Base-by-base conservation (phyloP, 1,140 invertebrate species). In the Ceratoteleas bidentatus region DNA sequence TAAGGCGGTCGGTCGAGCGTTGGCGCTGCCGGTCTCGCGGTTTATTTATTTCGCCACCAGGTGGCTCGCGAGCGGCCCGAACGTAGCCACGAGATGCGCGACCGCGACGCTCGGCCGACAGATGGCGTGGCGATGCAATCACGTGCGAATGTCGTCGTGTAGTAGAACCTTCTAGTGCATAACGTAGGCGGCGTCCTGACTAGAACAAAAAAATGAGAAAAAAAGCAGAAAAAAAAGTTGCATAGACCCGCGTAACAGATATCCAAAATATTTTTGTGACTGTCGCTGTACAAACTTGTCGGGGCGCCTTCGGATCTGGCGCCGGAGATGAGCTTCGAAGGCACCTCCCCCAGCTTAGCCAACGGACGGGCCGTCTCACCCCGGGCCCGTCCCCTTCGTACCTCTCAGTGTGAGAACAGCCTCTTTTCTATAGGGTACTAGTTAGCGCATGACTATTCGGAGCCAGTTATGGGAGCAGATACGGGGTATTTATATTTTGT, bases 181-280 rank as follows among this genome's bases (percentile, higher is more conserved):
- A 74, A 58, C 47, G 72, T 81, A 81, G 72, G 32, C 78, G 66
- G 49, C 64, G 74, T 80, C 58, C 57, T 80, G 61, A 70, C 58
- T 38, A 62, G 66, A 74, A 72, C 64, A 61, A 11, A 53, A 69
- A 76, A 80, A 65, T 65, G 75, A 64, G 52, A 69, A 77, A 81
- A 49, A 32, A 77, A 60, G 61, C 5, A 36, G 2, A 11, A 79
- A 58, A 52, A 70, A 70, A 70, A 40, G n/a, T n/a, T n/a, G n/a
- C n/a, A 45, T 36, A 74, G 24, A 74, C 61, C 64, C 72, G 72
- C 58, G 68, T 78, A 78, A 66, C 50, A 77, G 69, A 83, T 73
- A 78, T 69, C 73, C 83, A 75, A 87, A 73, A 87, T 90, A 90
- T 90, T 90, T 90, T 91, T 90, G 84, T 90, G 89, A 89, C 84